Percentiles rank a stretch among this genome's conserved stretches.
phyloP scores from a whole-genome alignment of 1,140 invertebrate genomes.

The Ceratitis capitata region DNA sequence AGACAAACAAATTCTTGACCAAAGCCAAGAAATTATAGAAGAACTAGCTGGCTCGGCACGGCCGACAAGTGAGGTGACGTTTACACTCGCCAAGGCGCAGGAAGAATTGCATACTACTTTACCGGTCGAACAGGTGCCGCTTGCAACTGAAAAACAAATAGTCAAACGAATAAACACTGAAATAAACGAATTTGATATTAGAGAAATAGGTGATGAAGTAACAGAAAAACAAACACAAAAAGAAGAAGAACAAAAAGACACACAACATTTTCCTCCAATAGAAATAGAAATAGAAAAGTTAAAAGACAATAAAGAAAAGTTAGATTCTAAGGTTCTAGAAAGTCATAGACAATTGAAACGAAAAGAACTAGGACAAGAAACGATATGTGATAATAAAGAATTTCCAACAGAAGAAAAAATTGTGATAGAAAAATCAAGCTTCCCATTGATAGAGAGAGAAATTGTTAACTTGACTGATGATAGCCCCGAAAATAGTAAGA shows the following conservation, averaged over 20 bases:
- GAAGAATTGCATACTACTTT: constrained; percentile 14
- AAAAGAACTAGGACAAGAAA: neutral
- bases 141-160: constrained; percentile 52
- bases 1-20: constrained; percentile 57
- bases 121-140: constrained; percentile 46
- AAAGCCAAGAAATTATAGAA: constrained; percentile 55
- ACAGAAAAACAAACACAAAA: no score
- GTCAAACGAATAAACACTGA: constrained; percentile 46
- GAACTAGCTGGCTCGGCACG: constrained; percentile 42
- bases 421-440: neutral
- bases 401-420: neutral
- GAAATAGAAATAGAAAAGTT: neutral
- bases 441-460: neutral
- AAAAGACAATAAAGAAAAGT: neutral
- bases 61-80: constrained; percentile 43
- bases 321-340: constrained; percentile 28
- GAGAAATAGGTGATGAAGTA: neutral
- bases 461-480: neutral
- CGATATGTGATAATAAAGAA: constrained; percentile 26
- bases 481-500: neutral
- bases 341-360: constrained; percentile 48
- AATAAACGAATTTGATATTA: neutral
- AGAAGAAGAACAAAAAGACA: neutral
- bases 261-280: neutral
- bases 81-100: constrained; percentile 45